Evolutionary conservation across 2,888 invertebrate species (phyloP).

Genomic region (Drosophila pegasa): DNA sequence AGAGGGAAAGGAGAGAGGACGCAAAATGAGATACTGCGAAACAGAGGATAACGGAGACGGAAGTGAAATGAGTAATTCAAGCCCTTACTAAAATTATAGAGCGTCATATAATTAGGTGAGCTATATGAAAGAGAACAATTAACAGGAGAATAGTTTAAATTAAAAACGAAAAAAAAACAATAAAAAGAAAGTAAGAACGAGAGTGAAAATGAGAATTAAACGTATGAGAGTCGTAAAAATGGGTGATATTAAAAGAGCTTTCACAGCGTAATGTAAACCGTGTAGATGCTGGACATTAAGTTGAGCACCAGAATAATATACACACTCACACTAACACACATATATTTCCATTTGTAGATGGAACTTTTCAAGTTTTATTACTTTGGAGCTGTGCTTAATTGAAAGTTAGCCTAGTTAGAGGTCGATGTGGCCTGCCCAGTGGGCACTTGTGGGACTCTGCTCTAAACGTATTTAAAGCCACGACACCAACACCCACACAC

Average conservation of each 20-base stretch:
- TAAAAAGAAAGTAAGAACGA: too few species aligned
- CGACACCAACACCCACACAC: neutral
- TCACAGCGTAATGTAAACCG: neutral
- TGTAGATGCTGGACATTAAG: neutral
- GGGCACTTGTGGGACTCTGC: constrained; percentile 9
- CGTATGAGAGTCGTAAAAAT: neutral
- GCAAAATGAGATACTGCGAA: too few species aligned
- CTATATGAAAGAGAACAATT: too few species aligned
- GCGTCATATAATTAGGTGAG: too few species aligned
- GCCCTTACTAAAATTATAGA: too few species aligned
- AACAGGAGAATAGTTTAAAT: too few species aligned
- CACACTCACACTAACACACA: neutral
- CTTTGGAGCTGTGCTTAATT: neutral
- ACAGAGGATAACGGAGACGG: too few species aligned
- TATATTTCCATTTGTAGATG: neutral
- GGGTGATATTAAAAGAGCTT: neutral
- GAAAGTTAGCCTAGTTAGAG: constrained; percentile 11
- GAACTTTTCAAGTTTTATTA: constrained; percentile 4
- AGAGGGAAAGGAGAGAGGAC: too few species aligned
- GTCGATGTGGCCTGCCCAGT: neutral
- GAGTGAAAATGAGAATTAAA: neutral
- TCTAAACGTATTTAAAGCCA: neutral
- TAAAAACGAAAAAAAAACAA: too few species aligned
- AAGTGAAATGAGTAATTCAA: too few species aligned
- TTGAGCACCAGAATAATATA: neutral